Percentiles rank a stretch among this genome's conserved stretches.
phyloP scores from a whole-genome alignment of 2,888 invertebrate species.

The Dromius quadrimaculatus region DNA sequence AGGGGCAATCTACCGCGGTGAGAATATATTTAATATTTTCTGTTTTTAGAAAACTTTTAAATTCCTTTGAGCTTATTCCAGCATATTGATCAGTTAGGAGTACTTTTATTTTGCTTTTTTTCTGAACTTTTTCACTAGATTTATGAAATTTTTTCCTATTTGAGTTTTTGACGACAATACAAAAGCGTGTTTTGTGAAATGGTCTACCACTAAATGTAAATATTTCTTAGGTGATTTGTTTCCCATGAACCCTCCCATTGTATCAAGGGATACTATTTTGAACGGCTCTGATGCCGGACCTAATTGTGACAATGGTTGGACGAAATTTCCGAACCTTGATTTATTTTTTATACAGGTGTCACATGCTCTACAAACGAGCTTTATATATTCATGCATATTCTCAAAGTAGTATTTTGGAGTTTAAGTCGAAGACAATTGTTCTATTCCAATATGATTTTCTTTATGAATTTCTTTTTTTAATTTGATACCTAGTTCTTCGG shows the following conservation, averaged over 20 bases:
- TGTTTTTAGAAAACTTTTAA: slow-evolving; percentile 55
- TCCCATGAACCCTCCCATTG: slow-evolving; percentile 58
- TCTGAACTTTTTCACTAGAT: slow-evolving; percentile 54
- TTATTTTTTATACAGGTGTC: slow-evolving; percentile 57
- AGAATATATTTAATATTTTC: slow-evolving; percentile 54
- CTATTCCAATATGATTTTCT: no score
- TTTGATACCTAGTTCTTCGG: slow-evolving; percentile 46
- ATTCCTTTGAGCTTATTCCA: slow-evolving; percentile 56
- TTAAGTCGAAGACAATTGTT: no score
- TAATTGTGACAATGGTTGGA: slow-evolving; percentile 56
- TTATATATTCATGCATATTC: slow-evolving; percentile 55
- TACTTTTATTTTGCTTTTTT: slow-evolving; percentile 54
- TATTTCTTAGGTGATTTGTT: slow-evolving; percentile 58
- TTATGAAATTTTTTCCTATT: slow-evolving; percentile 55
- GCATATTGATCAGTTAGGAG: slow-evolving; percentile 57
- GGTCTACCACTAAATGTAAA: slow-evolving; percentile 55
- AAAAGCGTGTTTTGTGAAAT: slow-evolving; percentile 51
- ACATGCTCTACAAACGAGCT: slow-evolving; percentile 43
- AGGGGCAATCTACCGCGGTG: slow-evolving; percentile 55
- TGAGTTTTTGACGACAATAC: slow-evolving; percentile 53
- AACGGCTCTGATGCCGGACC: slow-evolving; percentile 56
- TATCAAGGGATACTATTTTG: slow-evolving; percentile 53
- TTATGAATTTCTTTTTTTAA: slow-evolving; percentile 46
- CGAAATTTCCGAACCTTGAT: slow-evolving; percentile 55
- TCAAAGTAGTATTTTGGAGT: no score